Evolutionary conservation across 2,797 vertebrate species (phyloP), one percentile per base, ranked within the genome.

Genomic region (Chelon auratus): DNA sequence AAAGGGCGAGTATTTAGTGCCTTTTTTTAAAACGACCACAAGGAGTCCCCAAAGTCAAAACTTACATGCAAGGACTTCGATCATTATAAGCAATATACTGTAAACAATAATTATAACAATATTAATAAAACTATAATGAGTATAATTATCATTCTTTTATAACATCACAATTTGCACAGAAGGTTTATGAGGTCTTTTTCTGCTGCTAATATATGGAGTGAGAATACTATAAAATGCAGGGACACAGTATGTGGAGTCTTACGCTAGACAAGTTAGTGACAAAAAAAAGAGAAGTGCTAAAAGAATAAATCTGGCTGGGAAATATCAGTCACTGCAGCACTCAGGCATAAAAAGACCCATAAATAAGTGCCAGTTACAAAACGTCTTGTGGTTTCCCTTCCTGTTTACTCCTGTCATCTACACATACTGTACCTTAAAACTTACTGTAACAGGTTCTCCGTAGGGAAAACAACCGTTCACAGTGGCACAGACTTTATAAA

Each of bases 21-120:
- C 9, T 12, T 62, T 24, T 10, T 72, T 39, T 18, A 55, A 48
- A 37, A 57, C 0, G 11, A 22, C 50, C 73, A 64, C 54, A 18
- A 18, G n/a, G 17, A 13, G 56, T 36, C 30, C 0, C 36, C 22
- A 69, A 48, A 69, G 39, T 48, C 10, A 6, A 7, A 45, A 45
- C 39, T 12, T 10, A 40, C 39, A 40, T 13, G 12, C 39, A 40
- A 10, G 39, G 39, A 40, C 39, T 12, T 40, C 3, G 12, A 40
- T 40, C 39, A 40, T 40, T 40, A 40, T 12, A 40, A 40, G 39
- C 3, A 43, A 15, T 43, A 15, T 43, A 43, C 39, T 40, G 42
- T 4, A 43, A 14, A 4, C 42, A 43, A 43, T 3, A 15, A 43
- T 14, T 13, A 15, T 4, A 42, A 42, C 24, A 42, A 12, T 42